These are phyloP conservation scores for Cliona cf. orientalis DNA, from an alignment of 37 sponge, comb jelly and placozoan species.

Conservation along the genomic window DNA sequence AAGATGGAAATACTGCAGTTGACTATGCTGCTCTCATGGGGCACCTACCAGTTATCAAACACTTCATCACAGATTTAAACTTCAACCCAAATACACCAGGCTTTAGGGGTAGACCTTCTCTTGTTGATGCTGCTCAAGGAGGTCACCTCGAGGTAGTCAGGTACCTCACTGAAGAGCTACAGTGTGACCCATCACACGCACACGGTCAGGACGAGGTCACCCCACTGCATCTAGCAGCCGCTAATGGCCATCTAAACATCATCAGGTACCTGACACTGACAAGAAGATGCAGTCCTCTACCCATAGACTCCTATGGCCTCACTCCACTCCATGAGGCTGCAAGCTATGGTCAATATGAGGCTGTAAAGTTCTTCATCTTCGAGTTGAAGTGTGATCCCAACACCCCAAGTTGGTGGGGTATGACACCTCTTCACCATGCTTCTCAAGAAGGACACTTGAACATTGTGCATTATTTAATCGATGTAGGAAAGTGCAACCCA, in stretches of 20 bases:
- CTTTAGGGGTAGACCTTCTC: neutral
- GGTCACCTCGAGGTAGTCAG: conserved; percentile 6
- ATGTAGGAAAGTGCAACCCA: conserved; percentile 7
- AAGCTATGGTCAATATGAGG: neutral
- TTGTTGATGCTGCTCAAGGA: neutral
- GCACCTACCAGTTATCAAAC: neutral
- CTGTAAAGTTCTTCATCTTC: conserved; percentile 3
- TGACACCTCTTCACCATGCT: conserved; percentile 23
- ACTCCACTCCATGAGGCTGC: neutral
- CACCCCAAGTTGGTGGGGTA: neutral
- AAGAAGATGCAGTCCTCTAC: too few relatives aligned
- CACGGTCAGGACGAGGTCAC: neutral
- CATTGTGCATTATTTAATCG: neutral
- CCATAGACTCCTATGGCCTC: neutral
- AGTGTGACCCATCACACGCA: neutral
- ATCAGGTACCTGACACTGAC: neutral
- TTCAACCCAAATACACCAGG: neutral
- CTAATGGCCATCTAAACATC: neutral
- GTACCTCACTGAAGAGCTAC: neutral
- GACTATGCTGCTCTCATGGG: neutral
- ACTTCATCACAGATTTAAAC: neutral
- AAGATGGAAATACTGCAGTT: neutral
- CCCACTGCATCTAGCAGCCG: neutral
- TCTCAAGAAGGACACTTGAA: neutral
- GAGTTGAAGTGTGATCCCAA: conserved; percentile 1